A percentile compares a stretch with the other conserved stretches of the same genome.
Evolutionary conservation across 2,797 vertebrate genomes (phyloP).

Genomic region (Pteronotus mesoamericanus): DNA sequence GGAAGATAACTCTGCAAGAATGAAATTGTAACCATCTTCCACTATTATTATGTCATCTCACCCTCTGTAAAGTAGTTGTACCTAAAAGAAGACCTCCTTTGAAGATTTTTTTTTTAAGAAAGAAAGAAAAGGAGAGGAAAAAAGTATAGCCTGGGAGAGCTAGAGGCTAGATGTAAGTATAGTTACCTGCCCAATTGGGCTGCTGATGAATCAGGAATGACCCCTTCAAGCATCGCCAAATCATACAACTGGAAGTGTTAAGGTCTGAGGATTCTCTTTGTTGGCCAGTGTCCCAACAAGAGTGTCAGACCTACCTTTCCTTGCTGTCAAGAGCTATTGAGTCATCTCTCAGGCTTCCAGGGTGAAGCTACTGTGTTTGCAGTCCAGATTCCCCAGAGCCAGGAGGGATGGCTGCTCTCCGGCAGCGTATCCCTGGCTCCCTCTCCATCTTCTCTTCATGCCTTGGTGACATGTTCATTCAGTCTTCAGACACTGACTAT

Average conservation of each 20-base stretch:
- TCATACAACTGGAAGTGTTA: conserved; percentile 8
- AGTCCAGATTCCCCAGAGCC: background rate
- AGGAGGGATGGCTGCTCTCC: background rate
- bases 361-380: conserved; percentile 48
- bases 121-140: background rate
- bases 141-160: background rate
- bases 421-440: background rate
- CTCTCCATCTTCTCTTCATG: background rate
- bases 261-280: conserved; percentile 15
- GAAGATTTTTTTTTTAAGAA: background rate
- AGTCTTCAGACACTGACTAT: background rate
- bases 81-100: conserved; percentile 63
- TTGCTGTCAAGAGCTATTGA: conserved; percentile 45
- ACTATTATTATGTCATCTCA: conserved; percentile 69
- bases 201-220: conserved; percentile 18
- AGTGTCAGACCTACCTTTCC: conserved; percentile 30
- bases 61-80: conserved; percentile 67
- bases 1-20: conserved; percentile 62
- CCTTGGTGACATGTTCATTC: background rate
- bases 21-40: conserved; percentile 72
- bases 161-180: background rate
- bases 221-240: background rate
- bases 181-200: background rate
- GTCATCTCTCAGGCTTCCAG: conserved; percentile 48
- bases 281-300: conserved; percentile 29